Evolutionary conservation across 2,797 vertebrate genomes (phyloP), one percentile per base, ranked within the genome.

Genomic region (Gallinago nigripennis): DNA sequence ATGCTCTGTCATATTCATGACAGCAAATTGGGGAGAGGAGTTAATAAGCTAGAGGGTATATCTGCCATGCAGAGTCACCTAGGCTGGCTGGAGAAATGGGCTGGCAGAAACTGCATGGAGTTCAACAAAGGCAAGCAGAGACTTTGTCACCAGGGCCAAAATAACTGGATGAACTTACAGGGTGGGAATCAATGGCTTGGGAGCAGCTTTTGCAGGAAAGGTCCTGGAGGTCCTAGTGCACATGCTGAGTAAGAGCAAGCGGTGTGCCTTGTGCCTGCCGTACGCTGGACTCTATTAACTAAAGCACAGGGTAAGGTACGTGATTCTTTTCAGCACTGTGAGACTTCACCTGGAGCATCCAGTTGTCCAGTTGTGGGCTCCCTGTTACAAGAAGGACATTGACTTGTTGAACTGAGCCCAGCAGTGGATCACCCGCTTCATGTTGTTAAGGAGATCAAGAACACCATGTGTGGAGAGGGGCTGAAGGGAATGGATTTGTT

Each of bases 271-370:
- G 27, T 71, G 53, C 35, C 48, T 76, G 0, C 35, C 39, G 1
- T 50, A 14, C 41, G 20, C 39, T 45, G 53, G 82, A 31, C 19
- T 65, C 31, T 37, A 25, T 51, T 60, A 60, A 39, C 31, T 53
- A 12, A 37, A 70, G 51, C 0, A 0, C 30, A 37, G 65, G 43
- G 14, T 0, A 0, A 50, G 31, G 6, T 50, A 21, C 0, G 0
- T 80, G 56, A 11, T 78, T 77, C 27, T 61, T 84, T 54, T 73
- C 23, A 18, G 48, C 28, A 3, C 30, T 63, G 11, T 3, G 19
- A 66, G 28, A 45, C 13, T 60, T 85, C 23, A 10, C 1, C 25
- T 66, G 46, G 37, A 83, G 37, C 41, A 16, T 41, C 41, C 41
- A 41, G 41, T 41, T 80, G 53, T 72, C 23, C n/a, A 13, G 25